Evolutionary conservation across 2,888 invertebrate species (phyloP).

Genomic region (Seira ritae): DNA sequence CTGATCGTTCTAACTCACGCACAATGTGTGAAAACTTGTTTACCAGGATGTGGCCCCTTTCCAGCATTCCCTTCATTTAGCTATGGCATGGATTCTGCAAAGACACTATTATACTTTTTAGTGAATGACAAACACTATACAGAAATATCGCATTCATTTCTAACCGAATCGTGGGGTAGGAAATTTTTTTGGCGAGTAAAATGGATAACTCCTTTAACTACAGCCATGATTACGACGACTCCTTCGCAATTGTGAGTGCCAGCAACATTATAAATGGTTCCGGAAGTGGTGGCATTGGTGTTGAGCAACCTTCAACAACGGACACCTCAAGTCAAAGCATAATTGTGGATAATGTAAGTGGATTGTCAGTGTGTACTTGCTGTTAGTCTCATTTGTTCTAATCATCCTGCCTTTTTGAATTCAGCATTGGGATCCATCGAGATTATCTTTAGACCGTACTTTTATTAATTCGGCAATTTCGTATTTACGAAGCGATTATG

Average conservation of each 20-base stretch:
- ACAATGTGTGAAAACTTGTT: too few species aligned
- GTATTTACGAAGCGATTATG: too few species aligned
- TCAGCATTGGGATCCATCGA: too few species aligned
- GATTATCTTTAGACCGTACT: too few species aligned
- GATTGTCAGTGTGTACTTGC: background rate
- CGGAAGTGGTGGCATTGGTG: slow-evolving; percentile 1
- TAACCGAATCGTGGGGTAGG: background rate
- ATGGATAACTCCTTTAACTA: slow-evolving; percentile 46
- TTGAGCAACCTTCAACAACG: slow-evolving; percentile 14
- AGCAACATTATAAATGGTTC: slow-evolving; percentile 31
- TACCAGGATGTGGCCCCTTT: too few species aligned
- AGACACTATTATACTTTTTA: background rate
- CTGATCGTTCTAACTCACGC: too few species aligned
- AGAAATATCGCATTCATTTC: background rate
- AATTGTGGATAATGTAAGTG: slow-evolving; percentile 56
- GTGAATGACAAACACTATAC: background rate
- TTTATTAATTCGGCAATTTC: too few species aligned
- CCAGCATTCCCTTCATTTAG: too few species aligned
- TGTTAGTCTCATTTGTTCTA: too few species aligned
- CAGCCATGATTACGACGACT: slow-evolving; percentile 53
- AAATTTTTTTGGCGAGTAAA: background rate
- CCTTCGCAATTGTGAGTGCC: slow-evolving; percentile 53
- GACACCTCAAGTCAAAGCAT: slow-evolving; percentile 53
- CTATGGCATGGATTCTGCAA: too few species aligned
- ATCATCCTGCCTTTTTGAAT: too few species aligned